These are phyloP conservation scores for Ceyx erithaca DNA, from an alignment of 2,797 vertebrate genomes.

Conservation along the genomic window DNA sequence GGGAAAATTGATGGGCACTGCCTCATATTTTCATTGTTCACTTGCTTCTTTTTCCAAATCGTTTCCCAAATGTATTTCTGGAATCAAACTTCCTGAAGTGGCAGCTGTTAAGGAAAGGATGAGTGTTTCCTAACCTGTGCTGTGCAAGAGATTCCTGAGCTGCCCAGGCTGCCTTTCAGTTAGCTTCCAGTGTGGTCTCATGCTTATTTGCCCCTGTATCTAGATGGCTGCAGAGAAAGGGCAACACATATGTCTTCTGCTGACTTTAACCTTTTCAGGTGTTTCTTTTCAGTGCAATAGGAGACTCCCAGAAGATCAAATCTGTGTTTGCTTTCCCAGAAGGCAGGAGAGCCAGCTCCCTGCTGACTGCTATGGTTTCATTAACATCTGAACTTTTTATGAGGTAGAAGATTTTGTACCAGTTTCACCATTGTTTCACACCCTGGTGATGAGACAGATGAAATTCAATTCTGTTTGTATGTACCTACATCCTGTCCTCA, in stretches of 20 bases:
- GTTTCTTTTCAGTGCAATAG: neutral
- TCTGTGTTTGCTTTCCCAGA: conserved; percentile 1
- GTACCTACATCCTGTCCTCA: neutral
- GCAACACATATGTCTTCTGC: neutral
- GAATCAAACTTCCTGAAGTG: neutral
- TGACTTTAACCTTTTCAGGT: neutral
- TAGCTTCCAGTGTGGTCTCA: neutral
- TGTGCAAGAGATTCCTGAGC: neutral
- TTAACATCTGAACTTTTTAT: neutral
- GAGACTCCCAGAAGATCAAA: neutral
- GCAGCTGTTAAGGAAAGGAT: neutral
- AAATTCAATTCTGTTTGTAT: neutral
- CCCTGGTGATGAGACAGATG: neutral
- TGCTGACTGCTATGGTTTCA: neutral
- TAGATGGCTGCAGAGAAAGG: neutral
- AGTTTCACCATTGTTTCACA: neutral
- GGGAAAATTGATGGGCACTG: neutral
- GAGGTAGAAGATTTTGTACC: neutral
- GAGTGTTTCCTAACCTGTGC: neutral
- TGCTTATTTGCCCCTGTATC: neutral
- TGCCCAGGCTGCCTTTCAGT: neutral
- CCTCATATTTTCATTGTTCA: neutral
- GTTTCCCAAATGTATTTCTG: neutral
- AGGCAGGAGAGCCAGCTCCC: neutral
- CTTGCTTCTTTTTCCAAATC: neutral